These are phyloP conservation scores for Lamproptera curius DNA, from an alignment of 2,888 invertebrate species.

Conservation along the genomic window DNA sequence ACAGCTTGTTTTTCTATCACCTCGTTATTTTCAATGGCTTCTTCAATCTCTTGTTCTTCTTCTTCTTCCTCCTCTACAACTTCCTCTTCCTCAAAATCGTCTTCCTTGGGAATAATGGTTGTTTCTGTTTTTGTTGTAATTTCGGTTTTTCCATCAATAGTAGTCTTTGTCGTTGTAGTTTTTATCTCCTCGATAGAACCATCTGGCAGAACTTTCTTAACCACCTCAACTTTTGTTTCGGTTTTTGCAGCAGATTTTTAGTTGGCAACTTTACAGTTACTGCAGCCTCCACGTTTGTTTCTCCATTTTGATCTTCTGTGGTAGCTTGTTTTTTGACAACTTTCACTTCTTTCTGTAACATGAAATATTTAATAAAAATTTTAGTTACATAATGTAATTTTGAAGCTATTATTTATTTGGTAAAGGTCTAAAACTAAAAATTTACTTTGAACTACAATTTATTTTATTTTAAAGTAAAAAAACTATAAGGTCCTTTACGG, in stretches of 20 bases:
- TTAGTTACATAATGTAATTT: no score
- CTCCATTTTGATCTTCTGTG: constrained; percentile 58
- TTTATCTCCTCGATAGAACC: constrained; percentile 62
- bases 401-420: no score
- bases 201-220: constrained; percentile 58
- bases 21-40: constrained; percentile 18
- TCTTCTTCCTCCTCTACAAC: constrained; percentile 47
- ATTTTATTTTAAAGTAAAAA: no score
- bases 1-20: constrained; percentile 26
- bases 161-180: constrained; percentile 66
- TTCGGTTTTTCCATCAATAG: constrained; percentile 64
- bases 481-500: constrained; percentile 44
- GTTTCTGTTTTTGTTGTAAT: constrained; percentile 65
- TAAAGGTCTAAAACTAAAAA: no score
- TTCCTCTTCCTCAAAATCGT: constrained; percentile 37
- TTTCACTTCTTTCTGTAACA: constrained; percentile 59
- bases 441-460: no score
- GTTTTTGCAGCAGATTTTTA: constrained; percentile 61
- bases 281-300: constrained; percentile 49
- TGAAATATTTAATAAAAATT: constrained; percentile 11
- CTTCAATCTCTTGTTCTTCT: constrained; percentile 39
- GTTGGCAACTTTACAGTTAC: constrained; percentile 58
- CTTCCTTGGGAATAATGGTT: constrained; percentile 58
- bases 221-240: constrained; percentile 66
- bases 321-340: constrained; percentile 51